Percentiles rank a stretch among this genome's conserved stretches.
Conservation (phyloP, 2,113 vertebrate species). For the Elephantulus edwardii region DNA sequence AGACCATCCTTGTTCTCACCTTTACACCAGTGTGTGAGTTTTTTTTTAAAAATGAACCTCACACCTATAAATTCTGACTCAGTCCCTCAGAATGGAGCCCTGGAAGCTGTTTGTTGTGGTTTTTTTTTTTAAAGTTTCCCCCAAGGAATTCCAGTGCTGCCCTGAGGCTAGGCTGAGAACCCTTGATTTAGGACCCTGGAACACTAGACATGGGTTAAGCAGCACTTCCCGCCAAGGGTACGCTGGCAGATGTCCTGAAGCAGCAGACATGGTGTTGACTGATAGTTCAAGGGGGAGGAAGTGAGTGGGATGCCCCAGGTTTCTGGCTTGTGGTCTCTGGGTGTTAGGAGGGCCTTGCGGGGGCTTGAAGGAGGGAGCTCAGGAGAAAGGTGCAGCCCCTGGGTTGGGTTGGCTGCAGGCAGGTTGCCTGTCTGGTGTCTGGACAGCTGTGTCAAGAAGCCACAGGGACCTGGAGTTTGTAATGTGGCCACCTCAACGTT, state of each 20-base stretch:
- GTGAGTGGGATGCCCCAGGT: not conserved
- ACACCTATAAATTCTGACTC: not conserved
- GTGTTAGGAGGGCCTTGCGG: too few species aligned
- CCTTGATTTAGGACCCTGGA: too few species aligned
- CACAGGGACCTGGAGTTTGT: not conserved
- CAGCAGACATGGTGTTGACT: not conserved
- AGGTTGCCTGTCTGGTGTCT: not conserved
- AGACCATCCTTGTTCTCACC: not conserved
- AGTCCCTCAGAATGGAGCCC: not conserved
- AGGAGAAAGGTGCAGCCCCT: not conserved
- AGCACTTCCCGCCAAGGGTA: too few species aligned
- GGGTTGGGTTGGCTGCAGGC: not conserved
- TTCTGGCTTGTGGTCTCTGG: not conserved
- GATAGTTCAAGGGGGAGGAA: not conserved
- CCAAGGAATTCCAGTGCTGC: not conserved
- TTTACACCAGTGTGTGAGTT: too few species aligned
- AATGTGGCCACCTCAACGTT: not conserved
- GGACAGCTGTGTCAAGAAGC: not conserved
- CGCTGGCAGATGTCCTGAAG: too few species aligned
- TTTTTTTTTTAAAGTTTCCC: not conserved
- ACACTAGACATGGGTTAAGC: too few species aligned
- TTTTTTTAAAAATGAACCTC: not conserved
- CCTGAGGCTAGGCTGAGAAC: too few species aligned
- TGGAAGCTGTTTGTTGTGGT: not conserved
- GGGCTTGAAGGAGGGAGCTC: not conserved